Percentiles rank a stretch among this genome's conserved stretches.
These are phyloP conservation scores for Sakesphorus luctuosus DNA, from an alignment of 2,113 vertebrate genomes.

Conservation along the genomic window DNA sequence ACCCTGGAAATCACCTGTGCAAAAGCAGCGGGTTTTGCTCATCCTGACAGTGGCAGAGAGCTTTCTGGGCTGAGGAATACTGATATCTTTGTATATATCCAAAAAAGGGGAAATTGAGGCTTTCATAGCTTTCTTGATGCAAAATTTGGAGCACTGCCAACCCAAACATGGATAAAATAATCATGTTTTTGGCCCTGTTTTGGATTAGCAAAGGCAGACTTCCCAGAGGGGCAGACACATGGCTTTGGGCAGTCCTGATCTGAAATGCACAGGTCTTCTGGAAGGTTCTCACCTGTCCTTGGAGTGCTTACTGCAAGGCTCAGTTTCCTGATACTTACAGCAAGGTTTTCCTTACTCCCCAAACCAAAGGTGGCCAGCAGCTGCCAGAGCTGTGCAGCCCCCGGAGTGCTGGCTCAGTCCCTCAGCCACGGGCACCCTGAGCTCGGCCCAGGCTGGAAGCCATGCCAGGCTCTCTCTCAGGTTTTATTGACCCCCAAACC, in stretches of 20 bases:
- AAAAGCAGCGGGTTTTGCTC: not conserved
- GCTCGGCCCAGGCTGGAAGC: not conserved
- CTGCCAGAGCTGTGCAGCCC: not conserved
- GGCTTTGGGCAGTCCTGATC: not conserved
- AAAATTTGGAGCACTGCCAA: not conserved
- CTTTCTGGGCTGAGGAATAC: not conserved
- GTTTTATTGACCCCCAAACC: not conserved
- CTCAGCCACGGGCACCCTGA: rapidly evolving
- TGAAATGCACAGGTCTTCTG: not conserved
- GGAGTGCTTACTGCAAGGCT: not conserved
- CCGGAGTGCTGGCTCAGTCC: too few species aligned
- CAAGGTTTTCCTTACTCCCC: not conserved
- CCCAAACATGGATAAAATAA: not conserved
- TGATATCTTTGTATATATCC: rapidly evolving
- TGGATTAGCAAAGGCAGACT: not conserved
- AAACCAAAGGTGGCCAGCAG: not conserved
- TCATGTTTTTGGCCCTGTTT: not conserved
- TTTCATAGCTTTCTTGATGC: not conserved
- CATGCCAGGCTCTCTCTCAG: not conserved
- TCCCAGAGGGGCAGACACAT: not conserved
- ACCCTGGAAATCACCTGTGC: not conserved
- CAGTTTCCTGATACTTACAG: not conserved
- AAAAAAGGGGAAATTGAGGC: not conserved
- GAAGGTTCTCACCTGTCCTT: not conserved
- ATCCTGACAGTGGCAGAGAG: not conserved